Base-by-base conservation (phyloP, 2,113 vertebrate species). In the Corvus hawaiiensis region DNA sequence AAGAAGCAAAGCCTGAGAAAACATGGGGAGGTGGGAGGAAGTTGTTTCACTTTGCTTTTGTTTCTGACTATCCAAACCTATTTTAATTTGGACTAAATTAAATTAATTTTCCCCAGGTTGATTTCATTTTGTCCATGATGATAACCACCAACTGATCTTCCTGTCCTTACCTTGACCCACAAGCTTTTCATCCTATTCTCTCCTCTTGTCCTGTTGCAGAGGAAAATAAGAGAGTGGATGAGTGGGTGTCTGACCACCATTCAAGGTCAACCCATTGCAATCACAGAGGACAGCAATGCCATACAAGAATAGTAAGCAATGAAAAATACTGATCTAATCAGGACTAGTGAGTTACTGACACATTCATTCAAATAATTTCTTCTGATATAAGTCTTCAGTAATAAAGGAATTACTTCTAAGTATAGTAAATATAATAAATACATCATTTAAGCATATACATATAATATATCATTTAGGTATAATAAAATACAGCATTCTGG, bases 11-110 rank as follows among this genome's bases (percentile, higher is more conserved):
- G 8, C 26, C 59, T 78, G 22, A 23, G 15, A 78, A 82, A 74
- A 61, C 0, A 1, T 19, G 8, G 8, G 0, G 6, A 56, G 4
- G 5, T 52, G 14, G 13, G 18, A 78, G 39, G 24, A 92, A 54
- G 41, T 28, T 44, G 4, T 27, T 80, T 56, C 44, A 55, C 7
- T 77, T 73, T 55, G 8, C 16, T 52, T 68, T 87, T 82, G 3
- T 43, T 89, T 84, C 55, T 74, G 51, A 62, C 17, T 77, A 62
- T 58, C 21, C 32, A 84, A 64, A 58, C 1, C 3, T 32, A 12
- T 81, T 81, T 74, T 86, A 73, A 67, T 16, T 56, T 11, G 20
- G 28, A 81, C 52, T 10, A 78, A 56, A 82, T 33, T 56, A 56
- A 68, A 66, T 51, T 78, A 7, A 41, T 87, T 61, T 64, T 80